These are phyloP conservation scores for Zalophus californianus DNA, from an alignment of 2,797 vertebrate species.

Conservation along the genomic window DNA sequence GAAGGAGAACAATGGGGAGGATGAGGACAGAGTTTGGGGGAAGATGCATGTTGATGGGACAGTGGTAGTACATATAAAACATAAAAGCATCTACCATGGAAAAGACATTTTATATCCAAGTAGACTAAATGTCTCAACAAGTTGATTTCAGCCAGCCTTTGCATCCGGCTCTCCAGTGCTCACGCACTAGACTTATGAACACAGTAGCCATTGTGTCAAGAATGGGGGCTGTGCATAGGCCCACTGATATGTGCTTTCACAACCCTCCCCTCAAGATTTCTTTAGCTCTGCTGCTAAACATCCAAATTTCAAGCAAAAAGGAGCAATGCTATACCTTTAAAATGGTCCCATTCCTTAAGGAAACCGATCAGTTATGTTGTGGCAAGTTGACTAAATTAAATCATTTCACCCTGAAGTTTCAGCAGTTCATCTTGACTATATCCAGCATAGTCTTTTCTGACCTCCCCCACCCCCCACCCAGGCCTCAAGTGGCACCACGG, in stretches of 20 bases:
- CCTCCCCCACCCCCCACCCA: not conserved
- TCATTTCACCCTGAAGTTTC: not conserved
- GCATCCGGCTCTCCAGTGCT: not conserved
- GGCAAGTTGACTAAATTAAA: not conserved
- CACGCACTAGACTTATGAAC: not conserved
- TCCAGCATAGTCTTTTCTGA: not conserved
- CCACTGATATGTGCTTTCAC: not conserved
- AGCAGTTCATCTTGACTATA: not conserved
- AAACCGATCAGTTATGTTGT: not conserved
- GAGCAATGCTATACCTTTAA: not conserved
- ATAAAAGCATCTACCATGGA: not conserved
- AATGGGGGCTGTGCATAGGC: rapidly evolving
- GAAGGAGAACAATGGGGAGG: not conserved
- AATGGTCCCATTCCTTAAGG: not conserved
- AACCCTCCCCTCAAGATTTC: not conserved
- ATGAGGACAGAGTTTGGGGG: not conserved
- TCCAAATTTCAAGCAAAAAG: not conserved
- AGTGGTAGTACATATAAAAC: not conserved
- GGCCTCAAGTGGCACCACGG: not conserved
- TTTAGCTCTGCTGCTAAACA: not conserved
- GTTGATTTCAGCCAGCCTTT: not conserved
- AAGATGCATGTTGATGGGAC: not conserved
- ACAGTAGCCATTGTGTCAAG: not conserved
- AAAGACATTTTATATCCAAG: not conserved
- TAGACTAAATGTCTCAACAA: not conserved